phyloP scores from a whole-genome alignment of 2,888 invertebrate genomes.

The Platerodrilus igneus region DNA sequence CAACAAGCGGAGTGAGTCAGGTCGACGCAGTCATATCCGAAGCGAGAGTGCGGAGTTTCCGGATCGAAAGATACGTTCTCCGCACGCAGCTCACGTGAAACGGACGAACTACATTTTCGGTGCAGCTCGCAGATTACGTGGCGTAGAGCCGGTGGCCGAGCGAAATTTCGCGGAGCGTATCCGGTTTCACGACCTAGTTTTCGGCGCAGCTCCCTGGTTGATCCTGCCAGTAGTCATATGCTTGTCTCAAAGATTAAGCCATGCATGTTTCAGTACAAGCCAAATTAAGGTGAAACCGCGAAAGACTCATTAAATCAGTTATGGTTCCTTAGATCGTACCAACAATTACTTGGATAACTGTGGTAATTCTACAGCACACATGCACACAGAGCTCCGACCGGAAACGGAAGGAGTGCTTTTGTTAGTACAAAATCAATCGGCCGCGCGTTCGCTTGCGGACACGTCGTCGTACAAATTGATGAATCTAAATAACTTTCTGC shows the following conservation, averaged over 20 bases:
- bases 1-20: too few relatives aligned
- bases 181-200: too few relatives aligned
- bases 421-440: slow-evolving; percentile 55
- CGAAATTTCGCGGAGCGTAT: too few relatives aligned
- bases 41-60: too few relatives aligned
- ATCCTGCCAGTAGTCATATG: slow-evolving; percentile 62
- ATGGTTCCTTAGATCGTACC: slow-evolving; percentile 53
- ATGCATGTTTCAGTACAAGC: slow-evolving; percentile 63
- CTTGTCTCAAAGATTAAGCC: slow-evolving; percentile 65
- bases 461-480: slow-evolving; percentile 46
- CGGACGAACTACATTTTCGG: too few relatives aligned
- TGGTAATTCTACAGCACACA: slow-evolving; percentile 66
- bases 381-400: slow-evolving; percentile 52
- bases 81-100: too few relatives aligned
- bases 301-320: slow-evolving; percentile 60
- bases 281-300: slow-evolving; percentile 55
- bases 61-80: too few relatives aligned
- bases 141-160: too few relatives aligned
- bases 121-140: too few relatives aligned
- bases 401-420: slow-evolving; percentile 51
- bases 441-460: slow-evolving; percentile 41
- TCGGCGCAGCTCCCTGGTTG: slow-evolving; percentile 51
- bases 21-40: too few relatives aligned
- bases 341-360: slow-evolving; percentile 41
- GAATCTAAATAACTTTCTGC: slow-evolving; percentile 50